Percentiles rank a stretch among this genome's conserved stretches.
Conservation (phyloP, 2,888 invertebrate species). For the Saturnia japonica region DNA sequence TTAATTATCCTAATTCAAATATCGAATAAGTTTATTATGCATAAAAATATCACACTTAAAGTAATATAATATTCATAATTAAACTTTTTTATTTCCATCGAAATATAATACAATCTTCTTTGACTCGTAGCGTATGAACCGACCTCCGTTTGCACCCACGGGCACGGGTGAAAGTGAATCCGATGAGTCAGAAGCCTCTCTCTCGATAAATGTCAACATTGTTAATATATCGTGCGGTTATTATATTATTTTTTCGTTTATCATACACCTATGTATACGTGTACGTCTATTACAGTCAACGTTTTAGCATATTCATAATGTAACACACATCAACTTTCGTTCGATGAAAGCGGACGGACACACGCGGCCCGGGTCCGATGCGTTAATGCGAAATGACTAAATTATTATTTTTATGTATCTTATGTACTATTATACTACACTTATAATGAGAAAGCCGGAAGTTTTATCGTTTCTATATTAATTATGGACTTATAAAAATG, state of each 20-base stretch:
- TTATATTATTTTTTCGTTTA: constrained; percentile 15
- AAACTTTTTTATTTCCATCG: background rate
- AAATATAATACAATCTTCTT: background rate
- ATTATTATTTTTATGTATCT: constrained; percentile 20
- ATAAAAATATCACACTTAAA: background rate
- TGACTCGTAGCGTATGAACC: constrained; percentile 9
- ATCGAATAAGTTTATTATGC: background rate
- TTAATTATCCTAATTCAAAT: background rate
- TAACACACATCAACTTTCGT: constrained; percentile 56
- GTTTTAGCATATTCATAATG: constrained; percentile 58
- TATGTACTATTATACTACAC: constrained; percentile 12
- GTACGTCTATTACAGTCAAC: constrained; percentile 29
- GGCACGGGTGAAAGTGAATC: constrained; percentile 69
- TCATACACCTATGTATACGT: constrained; percentile 15
- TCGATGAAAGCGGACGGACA: constrained; percentile 49
- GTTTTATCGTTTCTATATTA: background rate
- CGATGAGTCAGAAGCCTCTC: constrained; percentile 63
- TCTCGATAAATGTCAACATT: constrained; percentile 56
- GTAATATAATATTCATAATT: background rate
- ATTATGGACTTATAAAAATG: background rate
- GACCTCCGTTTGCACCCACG: constrained; percentile 6
- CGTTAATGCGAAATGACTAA: constrained; percentile 34
- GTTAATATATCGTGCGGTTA: constrained; percentile 35
- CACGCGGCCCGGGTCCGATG: constrained; percentile 41
- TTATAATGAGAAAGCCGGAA: background rate